These are phyloP conservation scores for Danionella cerebrum DNA, from an alignment of 2,113 vertebrate species.

Conservation along the genomic window DNA sequence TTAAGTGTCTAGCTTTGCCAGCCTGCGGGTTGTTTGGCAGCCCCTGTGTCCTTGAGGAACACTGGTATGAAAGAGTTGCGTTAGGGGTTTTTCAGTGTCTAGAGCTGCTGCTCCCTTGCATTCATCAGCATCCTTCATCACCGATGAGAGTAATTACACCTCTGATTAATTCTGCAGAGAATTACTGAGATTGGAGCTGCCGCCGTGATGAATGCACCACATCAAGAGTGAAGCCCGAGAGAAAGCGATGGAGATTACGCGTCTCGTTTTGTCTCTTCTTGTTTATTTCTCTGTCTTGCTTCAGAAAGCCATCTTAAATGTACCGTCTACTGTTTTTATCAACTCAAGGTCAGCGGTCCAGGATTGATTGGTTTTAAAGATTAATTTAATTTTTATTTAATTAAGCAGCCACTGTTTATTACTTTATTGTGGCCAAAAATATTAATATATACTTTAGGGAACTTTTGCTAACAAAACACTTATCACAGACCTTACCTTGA, in stretches of 20 bases:
- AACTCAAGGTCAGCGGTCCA: too few species aligned
- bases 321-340: too few species aligned
- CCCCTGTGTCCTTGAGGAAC: constrained; percentile 88
- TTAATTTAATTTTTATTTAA: too few species aligned
- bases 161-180: constrained; percentile 99
- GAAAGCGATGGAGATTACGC: constrained; percentile 60
- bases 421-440: too few species aligned
- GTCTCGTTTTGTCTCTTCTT: constrained; percentile 4
- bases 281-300: not conserved
- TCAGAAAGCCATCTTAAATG: not conserved
- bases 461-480: too few species aligned
- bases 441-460: too few species aligned
- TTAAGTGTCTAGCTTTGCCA: constrained; percentile 88
- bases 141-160: constrained; percentile 99
- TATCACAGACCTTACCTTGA: too few species aligned
- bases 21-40: constrained; percentile 99
- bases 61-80: constrained; percentile 99
- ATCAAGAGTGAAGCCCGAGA: constrained; percentile 99
- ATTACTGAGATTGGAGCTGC: constrained; percentile 99
- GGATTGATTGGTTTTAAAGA: too few species aligned
- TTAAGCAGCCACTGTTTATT: too few species aligned
- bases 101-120: constrained; percentile 99
- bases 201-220: constrained; percentile 99
- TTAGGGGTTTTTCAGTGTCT: too few species aligned
- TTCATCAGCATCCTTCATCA: constrained; percentile 99